These are phyloP conservation scores for Chauna torquata DNA, from an alignment of 2,113 vertebrate species.

Conservation along the genomic window DNA sequence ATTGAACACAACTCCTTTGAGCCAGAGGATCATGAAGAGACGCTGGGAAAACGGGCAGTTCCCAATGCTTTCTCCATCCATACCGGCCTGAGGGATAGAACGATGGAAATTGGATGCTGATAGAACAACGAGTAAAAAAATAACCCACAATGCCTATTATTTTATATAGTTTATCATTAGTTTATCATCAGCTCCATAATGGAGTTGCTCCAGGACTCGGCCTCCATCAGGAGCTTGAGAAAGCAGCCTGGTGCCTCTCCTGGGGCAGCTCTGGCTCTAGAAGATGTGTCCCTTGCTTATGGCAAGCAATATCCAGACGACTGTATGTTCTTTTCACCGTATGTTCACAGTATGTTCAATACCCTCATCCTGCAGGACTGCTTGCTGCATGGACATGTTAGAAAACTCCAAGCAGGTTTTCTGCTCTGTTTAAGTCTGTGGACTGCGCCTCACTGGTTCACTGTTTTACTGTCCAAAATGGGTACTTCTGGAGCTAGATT, in stretches of 20 bases:
- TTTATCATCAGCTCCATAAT: not conserved
- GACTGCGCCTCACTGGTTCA: not conserved
- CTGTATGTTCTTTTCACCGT: not conserved
- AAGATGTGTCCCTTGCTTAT: not conserved
- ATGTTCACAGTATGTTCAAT: not conserved
- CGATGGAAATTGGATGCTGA: not conserved
- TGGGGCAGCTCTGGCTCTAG: not conserved
- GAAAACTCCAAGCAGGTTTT: not conserved
- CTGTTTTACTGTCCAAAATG: not conserved
- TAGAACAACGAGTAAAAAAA: slow-evolving; percentile 1
- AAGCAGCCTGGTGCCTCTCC: not conserved
- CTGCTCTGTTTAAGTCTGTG: not conserved
- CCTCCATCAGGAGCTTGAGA: not conserved
- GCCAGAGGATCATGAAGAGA: slow-evolving; percentile 98
- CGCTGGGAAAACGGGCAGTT: slow-evolving; percentile 98
- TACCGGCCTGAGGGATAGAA: slow-evolving; percentile 82
- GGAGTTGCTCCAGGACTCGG: not conserved
- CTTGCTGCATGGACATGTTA: not conserved
- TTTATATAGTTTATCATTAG: not conserved
- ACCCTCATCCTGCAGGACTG: not conserved
- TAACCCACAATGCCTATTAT: not conserved
- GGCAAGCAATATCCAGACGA: not conserved
- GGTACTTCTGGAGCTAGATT: not conserved
- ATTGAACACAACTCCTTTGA: slow-evolving; percentile 97
- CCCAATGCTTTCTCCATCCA: slow-evolving; percentile 95